Conservation (phyloP, 2,797 vertebrate genomes). For the Cygnus olor region DNA sequence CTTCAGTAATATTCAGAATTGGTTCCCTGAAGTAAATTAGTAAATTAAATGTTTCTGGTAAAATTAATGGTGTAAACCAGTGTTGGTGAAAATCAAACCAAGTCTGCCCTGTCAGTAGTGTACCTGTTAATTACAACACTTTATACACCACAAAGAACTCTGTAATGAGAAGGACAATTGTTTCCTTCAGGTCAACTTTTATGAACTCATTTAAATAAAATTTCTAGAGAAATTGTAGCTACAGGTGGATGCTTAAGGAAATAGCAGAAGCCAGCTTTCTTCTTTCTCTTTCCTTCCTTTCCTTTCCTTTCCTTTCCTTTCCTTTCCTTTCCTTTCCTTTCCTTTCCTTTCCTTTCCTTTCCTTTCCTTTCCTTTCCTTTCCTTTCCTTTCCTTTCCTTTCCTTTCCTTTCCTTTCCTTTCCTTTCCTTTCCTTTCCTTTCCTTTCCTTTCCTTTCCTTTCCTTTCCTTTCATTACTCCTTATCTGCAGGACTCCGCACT, state of each 20-base stretch:
- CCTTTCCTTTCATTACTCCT: background rate
- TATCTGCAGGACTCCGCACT: background rate
- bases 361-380: no score
- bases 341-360: background rate
- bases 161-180: background rate
- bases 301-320: background rate
- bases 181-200: conserved; percentile 13
- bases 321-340: background rate
- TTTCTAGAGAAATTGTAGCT: background rate
- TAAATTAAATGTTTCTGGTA: background rate
- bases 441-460: no score
- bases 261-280: background rate
- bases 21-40: background rate
- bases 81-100: background rate
- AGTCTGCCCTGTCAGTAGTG: background rate
- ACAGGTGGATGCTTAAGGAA: background rate
- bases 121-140: background rate
- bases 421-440: no score
- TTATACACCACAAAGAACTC: background rate
- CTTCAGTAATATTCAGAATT: background rate
- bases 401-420: no score
- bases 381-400: no score
- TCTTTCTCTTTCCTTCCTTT: background rate
- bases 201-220: conserved; percentile 30
- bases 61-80: background rate